phyloP scores from a whole-genome alignment of 1,140 invertebrate species.

The Camponotus floridanus region DNA sequence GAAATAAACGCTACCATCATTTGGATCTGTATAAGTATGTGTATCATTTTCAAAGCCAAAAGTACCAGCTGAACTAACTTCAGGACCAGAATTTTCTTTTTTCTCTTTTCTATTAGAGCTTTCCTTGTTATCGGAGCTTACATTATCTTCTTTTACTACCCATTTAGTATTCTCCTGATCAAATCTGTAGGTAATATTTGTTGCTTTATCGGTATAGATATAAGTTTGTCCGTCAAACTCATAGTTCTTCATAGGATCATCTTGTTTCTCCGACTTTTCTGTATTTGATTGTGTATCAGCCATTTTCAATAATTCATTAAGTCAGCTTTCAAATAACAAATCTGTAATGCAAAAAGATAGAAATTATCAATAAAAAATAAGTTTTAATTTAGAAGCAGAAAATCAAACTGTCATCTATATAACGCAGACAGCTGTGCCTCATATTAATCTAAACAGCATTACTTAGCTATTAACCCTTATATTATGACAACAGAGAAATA shows the following conservation, averaged over 20 bases:
- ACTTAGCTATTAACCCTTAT: neutral
- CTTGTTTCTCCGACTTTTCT: conserved; percentile 59
- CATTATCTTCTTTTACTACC: conserved; percentile 85
- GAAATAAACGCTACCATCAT: conserved; percentile 95
- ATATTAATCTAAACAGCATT: neutral
- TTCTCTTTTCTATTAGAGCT: conserved; percentile 80
- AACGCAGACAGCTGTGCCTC: no score
- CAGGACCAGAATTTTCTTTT: conserved; percentile 78
- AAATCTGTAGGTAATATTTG: conserved; percentile 84
- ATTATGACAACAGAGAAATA: neutral
- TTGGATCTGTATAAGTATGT: conserved; percentile 93
- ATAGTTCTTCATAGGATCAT: conserved; percentile 82
- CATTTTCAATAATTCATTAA: conserved; percentile 48
- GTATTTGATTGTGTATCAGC: conserved; percentile 51
- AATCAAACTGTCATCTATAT: no score
- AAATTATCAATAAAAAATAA: neutral
- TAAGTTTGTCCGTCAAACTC: conserved; percentile 87
- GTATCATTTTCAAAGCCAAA: conserved; percentile 93
- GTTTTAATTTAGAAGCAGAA: no score
- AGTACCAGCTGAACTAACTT: conserved; percentile 80
- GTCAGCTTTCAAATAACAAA: neutral
- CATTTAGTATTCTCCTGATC: conserved; percentile 88
- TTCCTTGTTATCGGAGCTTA: conserved; percentile 63
- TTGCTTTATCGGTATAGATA: conserved; percentile 84
- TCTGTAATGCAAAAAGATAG: neutral